A percentile compares a stretch with the other conserved stretches of the same genome.
Evolutionary conservation across 2,113 vertebrate genomes (phyloP).

Genomic region (Psittacula cyanocephala): DNA sequence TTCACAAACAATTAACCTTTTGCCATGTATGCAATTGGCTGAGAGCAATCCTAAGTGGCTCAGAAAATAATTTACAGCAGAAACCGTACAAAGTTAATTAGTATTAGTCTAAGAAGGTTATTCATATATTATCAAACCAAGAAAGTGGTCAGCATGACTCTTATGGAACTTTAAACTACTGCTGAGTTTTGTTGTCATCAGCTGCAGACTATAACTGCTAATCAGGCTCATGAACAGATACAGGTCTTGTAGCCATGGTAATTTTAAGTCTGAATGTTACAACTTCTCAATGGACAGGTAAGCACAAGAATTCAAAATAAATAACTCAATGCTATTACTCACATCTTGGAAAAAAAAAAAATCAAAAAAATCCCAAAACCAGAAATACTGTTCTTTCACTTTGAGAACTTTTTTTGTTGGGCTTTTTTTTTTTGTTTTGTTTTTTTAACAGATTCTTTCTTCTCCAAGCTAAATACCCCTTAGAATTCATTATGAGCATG

Average conservation of each 20-base stretch:
- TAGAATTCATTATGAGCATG: neutral
- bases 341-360: neutral
- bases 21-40: constrained; percentile 64
- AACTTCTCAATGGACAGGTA: neutral
- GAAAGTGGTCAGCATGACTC: constrained; percentile 37
- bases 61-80: constrained; percentile 64
- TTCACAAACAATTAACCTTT: constrained; percentile 76
- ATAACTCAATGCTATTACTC: neutral
- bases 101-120: constrained; percentile 61
- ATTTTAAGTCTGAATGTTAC: neutral
- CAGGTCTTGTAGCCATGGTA: neutral
- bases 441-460: neutral
- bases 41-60: constrained; percentile 59
- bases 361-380: neutral
- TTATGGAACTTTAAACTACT: neutral
- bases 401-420: neutral
- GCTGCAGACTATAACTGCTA: neutral
- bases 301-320: neutral
- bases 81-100: constrained; percentile 70
- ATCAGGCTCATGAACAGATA: neutral
- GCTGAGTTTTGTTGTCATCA: neutral
- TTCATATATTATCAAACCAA: constrained; percentile 30
- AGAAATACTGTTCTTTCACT: neutral
- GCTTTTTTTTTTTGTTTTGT: neutral
- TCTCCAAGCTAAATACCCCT: neutral